Percentiles rank a stretch among this genome's conserved stretches.
Conservation (phyloP, 2,888 invertebrate species). For the Apoderus coryli region DNA sequence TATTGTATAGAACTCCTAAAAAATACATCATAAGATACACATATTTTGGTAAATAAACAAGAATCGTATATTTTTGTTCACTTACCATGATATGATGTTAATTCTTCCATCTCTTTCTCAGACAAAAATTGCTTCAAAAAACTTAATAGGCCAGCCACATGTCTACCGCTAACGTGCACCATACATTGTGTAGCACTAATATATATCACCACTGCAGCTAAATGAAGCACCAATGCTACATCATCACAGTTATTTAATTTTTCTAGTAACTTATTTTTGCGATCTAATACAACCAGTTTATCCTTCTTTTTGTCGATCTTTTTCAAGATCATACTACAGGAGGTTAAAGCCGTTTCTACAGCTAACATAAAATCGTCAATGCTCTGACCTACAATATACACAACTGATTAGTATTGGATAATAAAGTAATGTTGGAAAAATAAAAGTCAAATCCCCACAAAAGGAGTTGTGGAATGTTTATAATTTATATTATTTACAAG, state of each 20-base stretch:
- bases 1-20: too few relatives aligned
- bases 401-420: background rate
- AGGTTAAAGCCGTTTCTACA: conserved; percentile 55
- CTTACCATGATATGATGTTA: conserved; percentile 67
- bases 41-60: too few relatives aligned
- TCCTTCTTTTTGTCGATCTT: conserved; percentile 86
- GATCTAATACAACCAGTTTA: conserved; percentile 58
- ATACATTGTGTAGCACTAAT: conserved; percentile 67
- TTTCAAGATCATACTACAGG: conserved; percentile 66
- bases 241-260: conserved; percentile 63
- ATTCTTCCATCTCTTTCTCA: conserved; percentile 44
- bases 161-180: conserved; percentile 86
- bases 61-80: background rate
- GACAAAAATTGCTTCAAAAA: conserved; percentile 57
- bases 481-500: too few relatives aligned
- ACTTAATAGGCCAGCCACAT: conserved; percentile 66
- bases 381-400: conserved; percentile 33
- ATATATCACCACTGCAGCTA: conserved; percentile 64
- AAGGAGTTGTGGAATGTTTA: too few relatives aligned
- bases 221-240: conserved; percentile 63
- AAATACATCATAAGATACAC: too few relatives aligned
- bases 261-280: conserved; percentile 66
- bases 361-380: conserved; percentile 67
- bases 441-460: too few relatives aligned
- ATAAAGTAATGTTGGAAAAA: too few relatives aligned